phyloP scores from a whole-genome alignment of 2,888 invertebrate species.

The Troglohyphantes excavatus region DNA sequence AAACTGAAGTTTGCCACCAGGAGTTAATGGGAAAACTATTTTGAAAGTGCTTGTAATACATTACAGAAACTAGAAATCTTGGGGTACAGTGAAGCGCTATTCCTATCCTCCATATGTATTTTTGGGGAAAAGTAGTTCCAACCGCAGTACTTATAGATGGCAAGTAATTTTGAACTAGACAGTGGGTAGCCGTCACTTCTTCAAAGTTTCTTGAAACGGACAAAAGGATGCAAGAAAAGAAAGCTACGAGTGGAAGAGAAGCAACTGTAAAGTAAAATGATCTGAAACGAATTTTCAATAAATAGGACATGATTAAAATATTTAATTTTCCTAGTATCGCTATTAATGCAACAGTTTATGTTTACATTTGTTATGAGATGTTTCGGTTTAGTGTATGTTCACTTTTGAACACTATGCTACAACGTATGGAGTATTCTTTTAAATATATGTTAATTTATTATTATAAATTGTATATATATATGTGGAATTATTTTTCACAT shows the following conservation, averaged over 20 bases:
- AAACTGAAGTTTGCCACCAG: constrained; percentile 85
- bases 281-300: constrained; percentile 80
- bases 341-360: neutral
- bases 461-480: no score
- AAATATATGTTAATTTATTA: no score
- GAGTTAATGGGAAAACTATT: constrained; percentile 86
- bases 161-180: constrained; percentile 91
- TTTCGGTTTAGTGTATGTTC: no score
- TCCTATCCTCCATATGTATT: constrained; percentile 92
- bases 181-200: constrained; percentile 93
- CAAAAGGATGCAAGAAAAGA: constrained; percentile 90
- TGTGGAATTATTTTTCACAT: no score
- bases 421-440: no score
- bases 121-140: constrained; percentile 94
- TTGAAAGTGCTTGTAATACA: constrained; percentile 90
- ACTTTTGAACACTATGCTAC: no score
- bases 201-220: constrained; percentile 92
- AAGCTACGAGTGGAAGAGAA: constrained; percentile 89
- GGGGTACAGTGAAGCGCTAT: constrained; percentile 92
- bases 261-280: constrained; percentile 86
- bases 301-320: constrained; percentile 35
- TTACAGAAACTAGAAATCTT: constrained; percentile 89
- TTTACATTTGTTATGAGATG: no score
- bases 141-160: constrained; percentile 98
- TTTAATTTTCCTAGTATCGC: no score